These are phyloP conservation scores for Callyntrura guangdongensis DNA, from an alignment of 2,888 invertebrate species.

Conservation along the genomic window DNA sequence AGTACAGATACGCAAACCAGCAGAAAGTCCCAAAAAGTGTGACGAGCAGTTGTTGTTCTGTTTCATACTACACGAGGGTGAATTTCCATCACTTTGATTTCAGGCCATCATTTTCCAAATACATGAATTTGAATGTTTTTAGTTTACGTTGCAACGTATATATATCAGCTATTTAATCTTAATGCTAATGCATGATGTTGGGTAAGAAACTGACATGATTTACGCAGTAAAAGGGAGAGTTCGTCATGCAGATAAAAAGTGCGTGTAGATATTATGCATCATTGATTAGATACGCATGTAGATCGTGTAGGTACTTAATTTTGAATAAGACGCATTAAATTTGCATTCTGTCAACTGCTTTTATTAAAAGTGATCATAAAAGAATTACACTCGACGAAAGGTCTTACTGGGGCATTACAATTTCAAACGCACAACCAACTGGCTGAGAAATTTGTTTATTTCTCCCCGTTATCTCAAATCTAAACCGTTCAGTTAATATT, in stretches of 20 bases:
- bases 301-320: slow-evolving; percentile 51
- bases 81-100: slow-evolving; percentile 57
- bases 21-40: not conserved
- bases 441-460: slow-evolving; percentile 5
- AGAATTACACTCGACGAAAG: slow-evolving; percentile 35
- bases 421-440: not conserved
- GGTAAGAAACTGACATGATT: slow-evolving; percentile 52
- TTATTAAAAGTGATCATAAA: slow-evolving; percentile 33
- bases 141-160: slow-evolving; percentile 14
- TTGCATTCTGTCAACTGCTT: slow-evolving; percentile 61
- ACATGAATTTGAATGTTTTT: slow-evolving; percentile 43
- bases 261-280: slow-evolving; percentile 52
- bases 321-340: slow-evolving; percentile 46
- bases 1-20: not conserved
- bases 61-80: slow-evolving; percentile 18
- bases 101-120: slow-evolving; percentile 48
- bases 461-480: not conserved
- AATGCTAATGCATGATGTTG: slow-evolving; percentile 60
- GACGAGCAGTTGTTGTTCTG: slow-evolving; percentile 56
- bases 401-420: not conserved
- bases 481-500: not conserved
- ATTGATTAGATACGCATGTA: slow-evolving; percentile 61
- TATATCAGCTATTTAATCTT: slow-evolving; percentile 46
- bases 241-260: slow-evolving; percentile 44
- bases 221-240: slow-evolving; percentile 68